These are phyloP conservation scores for Synodontis membranacea DNA, from an alignment of 2,113 vertebrate species.

Conservation along the genomic window DNA sequence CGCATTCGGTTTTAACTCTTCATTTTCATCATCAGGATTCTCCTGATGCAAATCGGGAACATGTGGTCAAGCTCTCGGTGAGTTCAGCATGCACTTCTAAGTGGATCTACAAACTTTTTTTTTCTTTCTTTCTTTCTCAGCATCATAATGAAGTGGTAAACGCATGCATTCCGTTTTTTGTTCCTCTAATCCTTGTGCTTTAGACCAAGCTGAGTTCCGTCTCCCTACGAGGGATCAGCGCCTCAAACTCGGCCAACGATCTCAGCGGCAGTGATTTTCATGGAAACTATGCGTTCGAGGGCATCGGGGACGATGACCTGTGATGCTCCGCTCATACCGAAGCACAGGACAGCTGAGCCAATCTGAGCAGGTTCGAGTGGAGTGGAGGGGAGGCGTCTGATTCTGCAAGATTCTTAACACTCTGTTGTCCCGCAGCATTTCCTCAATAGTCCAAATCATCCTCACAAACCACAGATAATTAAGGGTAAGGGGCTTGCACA, in stretches of 20 bases:
- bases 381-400: constrained; percentile 42
- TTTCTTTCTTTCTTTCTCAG: not conserved
- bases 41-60: constrained; percentile 84
- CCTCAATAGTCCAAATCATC: constrained; percentile 7
- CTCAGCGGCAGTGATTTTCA: constrained; percentile 89
- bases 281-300: constrained; percentile 97
- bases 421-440: constrained; percentile 55
- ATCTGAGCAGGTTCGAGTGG: constrained; percentile 34
- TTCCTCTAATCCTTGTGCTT: not conserved
- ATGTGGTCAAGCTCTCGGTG: constrained; percentile 92
- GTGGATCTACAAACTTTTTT: not conserved
- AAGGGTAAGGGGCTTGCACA: constrained; percentile 2
- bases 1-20: not conserved
- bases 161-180: not conserved
- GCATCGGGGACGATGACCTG: constrained; percentile 97
- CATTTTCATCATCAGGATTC: constrained; percentile 78
- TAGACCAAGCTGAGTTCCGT: constrained; percentile 95
- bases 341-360: constrained; percentile 63
- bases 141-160: not conserved
- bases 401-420: constrained; percentile 72
- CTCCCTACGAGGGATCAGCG: constrained; percentile 90
- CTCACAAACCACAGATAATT: not conserved
- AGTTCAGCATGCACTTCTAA: constrained; percentile 62
- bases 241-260: constrained; percentile 84
- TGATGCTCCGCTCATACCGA: constrained; percentile 64